Evolutionary conservation across 2,888 invertebrate genomes (phyloP).

Genomic region (Rhamnusium bicolor): DNA sequence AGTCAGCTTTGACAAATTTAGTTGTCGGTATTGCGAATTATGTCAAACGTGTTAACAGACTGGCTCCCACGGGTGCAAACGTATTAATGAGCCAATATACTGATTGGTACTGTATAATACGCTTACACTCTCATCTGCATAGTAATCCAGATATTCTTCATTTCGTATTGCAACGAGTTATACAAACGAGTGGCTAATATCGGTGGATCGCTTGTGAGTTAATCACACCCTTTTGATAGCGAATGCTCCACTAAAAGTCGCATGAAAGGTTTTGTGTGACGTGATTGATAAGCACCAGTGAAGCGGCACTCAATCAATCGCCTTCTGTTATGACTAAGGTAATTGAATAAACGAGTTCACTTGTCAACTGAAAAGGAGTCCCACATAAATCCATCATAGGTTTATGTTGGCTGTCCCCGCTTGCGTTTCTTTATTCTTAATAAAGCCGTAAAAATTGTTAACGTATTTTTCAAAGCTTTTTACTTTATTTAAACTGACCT

Average conservation of each 20-base stretch:
- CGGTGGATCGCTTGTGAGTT: slow-evolving; percentile 23
- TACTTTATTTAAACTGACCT: too few species aligned
- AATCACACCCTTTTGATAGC: slow-evolving; percentile 31
- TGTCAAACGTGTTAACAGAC: neutral
- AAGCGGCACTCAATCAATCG: slow-evolving; percentile 55
- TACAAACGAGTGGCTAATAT: slow-evolving; percentile 40
- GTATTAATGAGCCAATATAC: slow-evolving; percentile 51
- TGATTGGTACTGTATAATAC: slow-evolving; percentile 55
- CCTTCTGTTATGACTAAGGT: slow-evolving; percentile 57
- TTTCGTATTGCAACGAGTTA: slow-evolving; percentile 35
- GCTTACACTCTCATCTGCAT: slow-evolving; percentile 59
- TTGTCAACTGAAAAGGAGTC: slow-evolving; percentile 57
- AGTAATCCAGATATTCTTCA: slow-evolving; percentile 53
- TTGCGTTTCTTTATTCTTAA: neutral
- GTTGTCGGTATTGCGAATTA: neutral
- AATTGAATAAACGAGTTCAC: slow-evolving; percentile 59
- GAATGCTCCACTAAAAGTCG: slow-evolving; percentile 36
- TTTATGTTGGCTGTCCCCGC: slow-evolving; percentile 10
- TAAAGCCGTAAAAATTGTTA: neutral
- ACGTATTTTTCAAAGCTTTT: neutral
- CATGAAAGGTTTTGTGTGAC: slow-evolving; percentile 35
- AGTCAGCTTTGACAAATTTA: neutral
- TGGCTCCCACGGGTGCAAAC: slow-evolving; percentile 2
- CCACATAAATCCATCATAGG: slow-evolving; percentile 55
- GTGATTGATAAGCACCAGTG: slow-evolving; percentile 54